Conservation (phyloP, 2,888 invertebrate genomes). For the Flexamia atlantica region DNA sequence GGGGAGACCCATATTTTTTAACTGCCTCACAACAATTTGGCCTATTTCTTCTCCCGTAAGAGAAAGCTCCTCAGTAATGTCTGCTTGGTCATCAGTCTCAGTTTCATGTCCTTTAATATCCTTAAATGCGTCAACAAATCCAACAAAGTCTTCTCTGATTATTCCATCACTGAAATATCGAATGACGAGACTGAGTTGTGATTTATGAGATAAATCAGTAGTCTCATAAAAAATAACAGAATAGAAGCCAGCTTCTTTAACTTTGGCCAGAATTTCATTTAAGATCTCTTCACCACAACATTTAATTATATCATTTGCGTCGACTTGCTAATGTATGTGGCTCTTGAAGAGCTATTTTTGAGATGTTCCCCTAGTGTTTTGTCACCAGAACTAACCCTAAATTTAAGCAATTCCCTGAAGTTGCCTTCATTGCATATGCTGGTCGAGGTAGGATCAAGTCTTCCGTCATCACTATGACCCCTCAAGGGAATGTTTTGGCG, state of each 20-base stretch:
- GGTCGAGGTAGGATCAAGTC: not conserved
- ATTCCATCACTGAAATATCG: constrained; percentile 1
- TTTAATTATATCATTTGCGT: not conserved
- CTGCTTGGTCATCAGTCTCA: not conserved
- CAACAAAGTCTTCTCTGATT: not conserved
- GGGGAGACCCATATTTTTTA: not conserved
- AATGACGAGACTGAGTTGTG: not conserved
- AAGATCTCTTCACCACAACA: not conserved
- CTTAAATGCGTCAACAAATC: not conserved
- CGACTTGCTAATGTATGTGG: not conserved
- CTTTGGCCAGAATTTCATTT: not conserved
- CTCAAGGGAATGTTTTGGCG: constrained; percentile 17
- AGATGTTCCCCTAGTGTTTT: not conserved
- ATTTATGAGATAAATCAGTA: not conserved
- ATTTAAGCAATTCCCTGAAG: not conserved
- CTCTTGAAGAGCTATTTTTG: not conserved
- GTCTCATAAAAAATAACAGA: not conserved
- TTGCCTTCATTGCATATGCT: constrained; percentile 9
- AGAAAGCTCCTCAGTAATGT: no score
- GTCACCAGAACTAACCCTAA: not conserved
- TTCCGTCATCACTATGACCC: constrained; percentile 20
- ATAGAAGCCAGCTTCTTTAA: not conserved
- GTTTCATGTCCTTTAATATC: not conserved
- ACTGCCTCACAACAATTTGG: not conserved
- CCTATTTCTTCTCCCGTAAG: not conserved